Evolutionary conservation across 1,140 invertebrate species (phyloP), one percentile per base, ranked within the genome.

Genomic region (Panagrolaimus sp.): DNA sequence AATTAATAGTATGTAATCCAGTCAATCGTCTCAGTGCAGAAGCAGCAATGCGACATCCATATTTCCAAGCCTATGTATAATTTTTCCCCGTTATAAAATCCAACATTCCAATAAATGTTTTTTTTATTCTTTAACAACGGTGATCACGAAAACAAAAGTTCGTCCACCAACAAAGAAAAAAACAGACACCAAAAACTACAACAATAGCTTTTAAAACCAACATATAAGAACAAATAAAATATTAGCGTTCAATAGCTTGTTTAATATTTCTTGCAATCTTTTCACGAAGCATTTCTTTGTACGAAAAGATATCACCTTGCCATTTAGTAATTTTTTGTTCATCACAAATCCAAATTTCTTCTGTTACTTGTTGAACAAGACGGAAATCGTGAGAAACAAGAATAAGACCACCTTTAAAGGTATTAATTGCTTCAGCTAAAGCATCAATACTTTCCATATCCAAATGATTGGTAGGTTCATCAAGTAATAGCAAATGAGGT

Each of bases 371-470:
- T 87, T 91, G 94, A 73, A 99, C 98, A 20, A 99, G 89, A 84
- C 96, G 88, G 85, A 97, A 97, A 86, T 97, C 94, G 89, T 97
- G 94, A 85, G 91, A 92, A 73, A 97, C 94, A 0, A 97, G 87
- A 31, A 98, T 92, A 89, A 99, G 90, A 72, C 96, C 96, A 43
- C 96, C 96, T 78, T 95, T 91, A 83, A 97, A 99, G 75, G 95
- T 91, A 82, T 95, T 96, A 65, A 99, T 91, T 20, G 96, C 96
- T 71, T 98, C 94, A 9, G 92, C 96, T 9, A 99, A 85, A 0
- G 95, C 91, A 85, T 99, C 96, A 72, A 98, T 99, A 0, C 94
- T 61, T 48, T 99, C 96, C 89, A 98, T 96, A 82, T 98, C 96
- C 83, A 98, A 88, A 83, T 98, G 95, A 88, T 98, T 98, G 25